Conservation (phyloP, 1,140 invertebrate genomes). For the Formica selysi region DNA sequence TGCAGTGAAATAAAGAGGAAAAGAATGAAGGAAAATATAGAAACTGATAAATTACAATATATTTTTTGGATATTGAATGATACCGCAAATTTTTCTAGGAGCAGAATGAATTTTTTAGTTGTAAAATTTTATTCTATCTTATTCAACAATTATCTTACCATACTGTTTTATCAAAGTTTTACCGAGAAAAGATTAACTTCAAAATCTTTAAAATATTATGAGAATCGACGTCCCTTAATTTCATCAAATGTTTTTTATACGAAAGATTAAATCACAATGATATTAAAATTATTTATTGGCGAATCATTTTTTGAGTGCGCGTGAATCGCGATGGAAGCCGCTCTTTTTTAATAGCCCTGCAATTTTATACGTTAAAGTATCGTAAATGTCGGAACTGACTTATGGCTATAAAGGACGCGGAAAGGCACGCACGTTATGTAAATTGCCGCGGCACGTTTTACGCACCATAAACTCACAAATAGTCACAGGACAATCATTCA, state of each 20-base stretch:
- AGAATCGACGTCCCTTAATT: background rate
- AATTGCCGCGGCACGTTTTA: slow-evolving; percentile 68
- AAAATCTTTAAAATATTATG: background rate
- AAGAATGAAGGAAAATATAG: background rate
- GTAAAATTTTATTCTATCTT: background rate
- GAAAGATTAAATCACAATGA: slow-evolving; percentile 22
- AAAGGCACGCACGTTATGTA: slow-evolving; percentile 62
- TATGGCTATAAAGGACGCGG: slow-evolving; percentile 56
- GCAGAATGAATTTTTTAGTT: background rate
- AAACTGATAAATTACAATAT: background rate
- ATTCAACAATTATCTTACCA: background rate
- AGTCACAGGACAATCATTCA: slow-evolving; percentile 44
- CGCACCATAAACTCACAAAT: slow-evolving; percentile 75
- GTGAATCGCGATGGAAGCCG: slow-evolving; percentile 14
- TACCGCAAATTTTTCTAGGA: background rate
- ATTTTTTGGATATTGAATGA: background rate
- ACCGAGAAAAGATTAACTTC: background rate
- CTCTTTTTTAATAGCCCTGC: slow-evolving; percentile 43
- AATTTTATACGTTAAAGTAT: slow-evolving; percentile 50
- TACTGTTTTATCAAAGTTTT: background rate
- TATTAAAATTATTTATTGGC: background rate
- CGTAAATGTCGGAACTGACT: slow-evolving; percentile 61
- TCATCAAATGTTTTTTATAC: background rate
- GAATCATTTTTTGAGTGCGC: background rate
- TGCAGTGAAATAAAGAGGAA: slow-evolving; percentile 8